A percentile compares a stretch with the other conserved stretches of the same genome.
Evolutionary conservation across 2,888 invertebrate genomes (phyloP).

Genomic region (Luffia ferchaultella): DNA sequence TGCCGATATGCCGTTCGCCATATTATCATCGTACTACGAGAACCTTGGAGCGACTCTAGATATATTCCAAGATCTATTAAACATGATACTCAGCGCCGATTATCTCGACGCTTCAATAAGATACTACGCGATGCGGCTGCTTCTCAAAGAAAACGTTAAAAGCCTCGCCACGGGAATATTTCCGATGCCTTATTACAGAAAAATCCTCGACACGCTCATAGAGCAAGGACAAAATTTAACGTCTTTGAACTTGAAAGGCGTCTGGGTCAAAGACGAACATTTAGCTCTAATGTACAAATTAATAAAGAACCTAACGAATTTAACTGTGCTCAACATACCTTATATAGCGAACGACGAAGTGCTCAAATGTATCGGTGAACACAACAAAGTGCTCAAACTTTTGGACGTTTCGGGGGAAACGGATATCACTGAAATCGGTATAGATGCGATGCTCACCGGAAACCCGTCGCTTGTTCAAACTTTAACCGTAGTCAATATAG

Average conservation of each 20-base stretch:
- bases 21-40: constrained; percentile 68
- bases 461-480: constrained; percentile 59
- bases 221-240: constrained; percentile 71
- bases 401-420: constrained; percentile 77
- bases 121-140: constrained; percentile 70
- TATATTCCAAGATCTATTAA: constrained; percentile 73
- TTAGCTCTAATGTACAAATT: constrained; percentile 68
- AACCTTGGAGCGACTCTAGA: constrained; percentile 71
- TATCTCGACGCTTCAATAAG: constrained; percentile 73
- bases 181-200: constrained; percentile 75
- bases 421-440: constrained; percentile 71
- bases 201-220: constrained; percentile 71
- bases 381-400: constrained; percentile 64
- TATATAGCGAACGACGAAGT: constrained; percentile 76
- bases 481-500: constrained; percentile 71
- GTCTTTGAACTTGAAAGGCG: constrained; percentile 73
- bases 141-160: constrained; percentile 72
- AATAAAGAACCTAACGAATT: constrained; percentile 64
- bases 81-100: constrained; percentile 70
- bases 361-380: constrained; percentile 64
- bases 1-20: constrained; percentile 63
- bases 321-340: constrained; percentile 71
- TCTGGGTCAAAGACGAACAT: constrained; percentile 77
- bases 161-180: constrained; percentile 73
- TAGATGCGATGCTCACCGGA: constrained; percentile 63